Base-by-base conservation (phyloP, 2,797 vertebrate species). In the Acipenser transmontanus region DNA sequence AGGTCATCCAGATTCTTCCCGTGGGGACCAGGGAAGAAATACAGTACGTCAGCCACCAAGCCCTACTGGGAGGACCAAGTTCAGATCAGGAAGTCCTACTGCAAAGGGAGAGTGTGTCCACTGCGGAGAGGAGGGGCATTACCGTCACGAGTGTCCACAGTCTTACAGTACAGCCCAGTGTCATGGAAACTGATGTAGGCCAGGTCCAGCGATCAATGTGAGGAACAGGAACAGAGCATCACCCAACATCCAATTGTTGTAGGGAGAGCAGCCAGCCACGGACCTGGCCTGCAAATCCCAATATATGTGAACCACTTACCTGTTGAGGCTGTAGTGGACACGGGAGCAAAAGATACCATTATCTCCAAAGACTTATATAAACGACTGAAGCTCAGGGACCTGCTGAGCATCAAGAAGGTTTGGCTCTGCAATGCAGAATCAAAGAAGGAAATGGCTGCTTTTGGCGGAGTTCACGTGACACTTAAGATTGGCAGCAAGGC, bases 331-430 rank as follows among this genome's bases (percentile, higher is more conserved):
- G 6, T 50, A 10, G 57, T 68, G 20, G 66, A 70, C 47, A 72
- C 64, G 11, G 64, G 71, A 62, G 71, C 69, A 13, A 52, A 70
- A 14, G 10, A 47, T 0, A 73, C 70, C 7, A 51, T 72, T 2
- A 68, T 73, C 9, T 65, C 64, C 10, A 66, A 70, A 2, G 49
- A n/a, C 8, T 47, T 69, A 14, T 70, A 69, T 14, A 49, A 34
- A 60, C 64, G 20, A 49, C 50, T 51, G 2, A 9, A 50, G 59
- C 61, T 49, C 13, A 56, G 59, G 8, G 50, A 47, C 2, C 20
- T 4, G 4, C 20, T 2, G 4, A 34, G 20, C 20, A 34, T 34
- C 20, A 34, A 34, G 20, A 34, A 34, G 20, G 20, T 34, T 34
- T 34, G 20, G 20, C 20, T 34, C 20, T 34, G 20, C 20, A 34